These are phyloP conservation scores for Vandiemenella viatica DNA, from an alignment of 2,888 invertebrate species.

Conservation along the genomic window DNA sequence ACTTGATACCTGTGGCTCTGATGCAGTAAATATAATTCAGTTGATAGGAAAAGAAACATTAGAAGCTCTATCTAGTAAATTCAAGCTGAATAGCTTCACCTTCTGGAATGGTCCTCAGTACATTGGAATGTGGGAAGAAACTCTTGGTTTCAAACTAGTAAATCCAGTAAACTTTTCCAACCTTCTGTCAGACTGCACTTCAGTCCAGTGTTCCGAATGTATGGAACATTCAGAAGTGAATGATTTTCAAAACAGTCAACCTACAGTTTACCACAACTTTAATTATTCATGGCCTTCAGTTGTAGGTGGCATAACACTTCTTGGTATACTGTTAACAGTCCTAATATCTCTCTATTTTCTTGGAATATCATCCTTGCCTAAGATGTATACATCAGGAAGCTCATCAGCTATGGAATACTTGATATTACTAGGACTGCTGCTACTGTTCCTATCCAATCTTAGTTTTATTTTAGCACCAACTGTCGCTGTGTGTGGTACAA, in stretches of 20 bases:
- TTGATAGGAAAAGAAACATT: not conserved
- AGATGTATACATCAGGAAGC: conserved; percentile 11
- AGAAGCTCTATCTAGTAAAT: not conserved
- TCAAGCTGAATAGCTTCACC: not conserved
- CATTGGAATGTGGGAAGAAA: conserved; percentile 10
- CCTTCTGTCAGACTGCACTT: conserved; percentile 3
- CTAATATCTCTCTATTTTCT: conserved; percentile 14
- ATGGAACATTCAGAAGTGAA: not conserved
- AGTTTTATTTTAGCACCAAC: conserved; percentile 21
- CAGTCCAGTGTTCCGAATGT: conserved; percentile 1
- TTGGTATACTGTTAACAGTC: conserved; percentile 13
- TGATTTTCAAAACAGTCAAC: not conserved
- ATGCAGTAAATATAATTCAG: not conserved
- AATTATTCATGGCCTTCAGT: conserved; percentile 10
- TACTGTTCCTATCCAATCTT: conserved; percentile 25
- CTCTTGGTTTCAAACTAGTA: conserved; percentile 1
- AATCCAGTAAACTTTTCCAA: not conserved
- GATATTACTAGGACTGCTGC: conserved; percentile 28
- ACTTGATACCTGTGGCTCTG: not conserved
- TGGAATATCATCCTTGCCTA: conserved; percentile 13
- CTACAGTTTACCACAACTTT: conserved; percentile 1
- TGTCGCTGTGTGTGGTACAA: conserved; percentile 26
- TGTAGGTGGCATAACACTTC: conserved; percentile 10
- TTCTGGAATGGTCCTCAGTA: conserved; percentile 6
- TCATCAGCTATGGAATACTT: conserved; percentile 29